Base-by-base conservation (phyloP, 1,140 invertebrate genomes). In the Tetragonula clypearis region DNA sequence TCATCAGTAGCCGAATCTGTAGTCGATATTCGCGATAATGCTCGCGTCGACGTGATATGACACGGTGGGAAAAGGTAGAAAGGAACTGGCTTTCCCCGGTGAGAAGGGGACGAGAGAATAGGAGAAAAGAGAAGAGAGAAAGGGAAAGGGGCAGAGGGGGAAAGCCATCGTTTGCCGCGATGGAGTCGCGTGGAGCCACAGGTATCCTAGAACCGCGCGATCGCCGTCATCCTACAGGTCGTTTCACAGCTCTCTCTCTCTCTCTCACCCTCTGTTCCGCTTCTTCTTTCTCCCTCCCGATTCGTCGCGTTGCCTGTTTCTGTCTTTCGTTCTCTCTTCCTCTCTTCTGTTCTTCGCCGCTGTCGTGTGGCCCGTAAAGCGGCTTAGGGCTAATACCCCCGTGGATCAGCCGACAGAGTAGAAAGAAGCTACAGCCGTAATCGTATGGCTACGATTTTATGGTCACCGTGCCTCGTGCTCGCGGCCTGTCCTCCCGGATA, bases 11-110 rank as follows among this genome's bases (percentile, higher is more conserved):
- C 72, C 84, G 84, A 86, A 89, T 89, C 72, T 86, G 71, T 80
- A 87, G 84, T 89, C 87, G 87, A 89, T 89, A 88, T 82, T 66
- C 83, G 79, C 88, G 88, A 89, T 89, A 89, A 88, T 88, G 62
- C 21, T 23, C 60, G 58, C 60, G 88, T 89, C 79, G 84, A 65
- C 79, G 41, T 76, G 83, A 87, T 74, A 74, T 82, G 87, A 87
- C 84, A 79, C 79, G 62, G 35, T 41, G 30, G 41, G 77, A 58
- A 69, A 79, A 83, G 56, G 80, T 68, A 71, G 79, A 82, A 82
- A 80, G 76, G 79, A 74, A 17, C 80, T n/a, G 30, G 4, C 41
- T 41, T 41, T 41, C 41, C 9, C 30, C 30, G 71, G 58, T 26
- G 41, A 76, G 68, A 77, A 72, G 53, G 55, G 53, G 76, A 41